phyloP scores from a whole-genome alignment of 1,140 invertebrate species.

The Lepidurus arcticus region DNA sequence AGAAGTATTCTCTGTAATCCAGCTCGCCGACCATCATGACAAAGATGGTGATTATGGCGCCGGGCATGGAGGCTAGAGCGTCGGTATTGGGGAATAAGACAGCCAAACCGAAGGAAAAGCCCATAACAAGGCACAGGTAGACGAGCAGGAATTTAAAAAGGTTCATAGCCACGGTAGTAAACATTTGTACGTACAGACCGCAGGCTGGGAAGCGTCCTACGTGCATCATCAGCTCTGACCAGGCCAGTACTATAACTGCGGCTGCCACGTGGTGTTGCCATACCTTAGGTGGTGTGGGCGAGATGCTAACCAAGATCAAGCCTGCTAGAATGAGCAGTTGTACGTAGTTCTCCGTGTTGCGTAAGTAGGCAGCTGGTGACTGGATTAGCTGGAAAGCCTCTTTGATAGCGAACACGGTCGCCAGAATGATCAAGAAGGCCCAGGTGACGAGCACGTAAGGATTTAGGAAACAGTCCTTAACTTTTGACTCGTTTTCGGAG shows the following conservation, averaged over 20 bases:
- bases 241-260: conserved; percentile 72
- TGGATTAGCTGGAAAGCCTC: conserved; percentile 68
- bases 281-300: conserved; percentile 64
- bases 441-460: conserved; percentile 33
- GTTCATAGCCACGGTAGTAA: conserved; percentile 74
- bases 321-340: conserved; percentile 77
- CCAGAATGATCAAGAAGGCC: conserved; percentile 37
- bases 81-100: conserved; percentile 29
- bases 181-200: conserved; percentile 81
- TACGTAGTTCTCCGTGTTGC: conserved; percentile 73
- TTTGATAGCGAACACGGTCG: conserved; percentile 41
- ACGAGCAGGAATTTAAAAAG: conserved; percentile 75
- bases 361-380: conserved; percentile 66
- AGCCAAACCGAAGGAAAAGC: conserved; percentile 75
- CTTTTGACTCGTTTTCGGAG: not conserved
- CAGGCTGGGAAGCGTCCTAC: conserved; percentile 76
- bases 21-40: conserved; percentile 85
- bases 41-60: conserved; percentile 62
- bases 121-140: conserved; percentile 74
- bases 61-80: conserved; percentile 38
- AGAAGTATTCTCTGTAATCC: conserved; percentile 78
- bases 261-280: conserved; percentile 81
- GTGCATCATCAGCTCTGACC: conserved; percentile 81
- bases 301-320: conserved; percentile 71
- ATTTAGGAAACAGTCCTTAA: not conserved